Base-by-base conservation (phyloP, 2,888 invertebrate species). In the Tetrapedia diversipes region DNA sequence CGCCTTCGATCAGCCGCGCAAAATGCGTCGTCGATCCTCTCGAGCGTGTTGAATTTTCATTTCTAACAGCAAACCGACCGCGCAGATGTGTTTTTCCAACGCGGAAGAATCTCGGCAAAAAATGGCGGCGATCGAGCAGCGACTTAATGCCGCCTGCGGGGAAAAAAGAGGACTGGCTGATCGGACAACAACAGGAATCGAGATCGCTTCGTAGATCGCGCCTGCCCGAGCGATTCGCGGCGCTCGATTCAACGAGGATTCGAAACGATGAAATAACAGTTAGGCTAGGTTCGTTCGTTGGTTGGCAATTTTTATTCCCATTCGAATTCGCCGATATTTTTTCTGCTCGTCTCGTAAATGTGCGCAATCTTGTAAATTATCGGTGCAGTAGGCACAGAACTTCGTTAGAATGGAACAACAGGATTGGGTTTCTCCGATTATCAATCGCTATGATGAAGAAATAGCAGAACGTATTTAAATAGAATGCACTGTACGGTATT, bases 31-130 rank as follows among this genome's bases (percentile, higher is more conserved):
- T 59, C 32, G 14, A 8, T 37, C 27, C 24, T 14, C 0, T 7
- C 3, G 11, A n/a, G 16, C 49, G 11, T 24, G 4, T 57, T 57
- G 69, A 70, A 75, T 70, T 64, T 43, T 61, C 60, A 60, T 54
- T 53, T 66, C 34, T n/a, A 6, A 16, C n/a, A n/a, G 34, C 43
- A 27, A 63, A 59, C 41, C 51, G 45, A 16, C 11, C 45, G 32
- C 32, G 16, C 37, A 14, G 16, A 68, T 39, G 65, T 49, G 71
- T 71, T 75, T 65, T 66, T 71, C 75, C 60, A 19, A 14, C 16
- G 8, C 68, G 14, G 8, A 45, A 43, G 59, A 60, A 72, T 72
- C 59, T 45, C 24, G 39, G 11, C 39, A 60, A 37, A 63, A 53
- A 57, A 63, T 16, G 11, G 11, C 37, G 19, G n/a, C 57, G 57